Conservation (phyloP, 2,888 invertebrate species). For the Thereva unica region DNA sequence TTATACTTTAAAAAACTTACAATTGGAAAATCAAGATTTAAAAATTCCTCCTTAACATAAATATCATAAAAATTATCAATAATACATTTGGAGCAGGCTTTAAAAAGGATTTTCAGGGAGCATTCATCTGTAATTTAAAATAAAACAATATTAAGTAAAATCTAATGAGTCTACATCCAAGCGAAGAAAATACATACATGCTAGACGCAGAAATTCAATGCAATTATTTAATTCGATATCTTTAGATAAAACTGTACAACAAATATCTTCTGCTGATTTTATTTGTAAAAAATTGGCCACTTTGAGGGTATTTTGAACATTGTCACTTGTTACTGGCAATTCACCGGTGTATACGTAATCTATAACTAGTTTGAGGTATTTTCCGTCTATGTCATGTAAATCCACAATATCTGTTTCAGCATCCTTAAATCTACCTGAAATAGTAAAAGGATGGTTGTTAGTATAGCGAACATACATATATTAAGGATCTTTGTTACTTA, state of each 20-base stretch:
- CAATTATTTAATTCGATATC: slow-evolving; percentile 34
- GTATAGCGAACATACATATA: neutral
- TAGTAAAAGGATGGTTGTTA: neutral
- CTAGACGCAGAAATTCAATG: slow-evolving; percentile 32
- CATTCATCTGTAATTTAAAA: slow-evolving; percentile 35
- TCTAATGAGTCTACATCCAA: too few relatives aligned
- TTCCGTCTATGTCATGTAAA: slow-evolving; percentile 30
- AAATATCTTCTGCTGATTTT: slow-evolving; percentile 29
- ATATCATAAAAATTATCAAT: slow-evolving; percentile 37
- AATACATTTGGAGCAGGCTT: slow-evolving; percentile 35
- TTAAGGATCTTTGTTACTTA: neutral
- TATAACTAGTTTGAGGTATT: slow-evolving; percentile 17
- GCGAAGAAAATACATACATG: slow-evolving; percentile 7
- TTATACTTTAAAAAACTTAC: too few relatives aligned
- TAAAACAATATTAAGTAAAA: too few relatives aligned
- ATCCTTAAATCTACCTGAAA: slow-evolving; percentile 46
- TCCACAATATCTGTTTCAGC: slow-evolving; percentile 45
- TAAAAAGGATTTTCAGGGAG: slow-evolving; percentile 35
- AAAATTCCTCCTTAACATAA: slow-evolving; percentile 34
- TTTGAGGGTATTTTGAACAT: slow-evolving; percentile 32
- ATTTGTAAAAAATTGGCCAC: slow-evolving; percentile 36
- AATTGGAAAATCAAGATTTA: slow-evolving; percentile 31
- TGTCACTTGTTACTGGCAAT: slow-evolving; percentile 25
- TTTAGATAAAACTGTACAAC: slow-evolving; percentile 26
- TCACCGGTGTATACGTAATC: slow-evolving; percentile 37